Base-by-base conservation (phyloP, 2,113 vertebrate genomes). In the Martes martes region DNA sequence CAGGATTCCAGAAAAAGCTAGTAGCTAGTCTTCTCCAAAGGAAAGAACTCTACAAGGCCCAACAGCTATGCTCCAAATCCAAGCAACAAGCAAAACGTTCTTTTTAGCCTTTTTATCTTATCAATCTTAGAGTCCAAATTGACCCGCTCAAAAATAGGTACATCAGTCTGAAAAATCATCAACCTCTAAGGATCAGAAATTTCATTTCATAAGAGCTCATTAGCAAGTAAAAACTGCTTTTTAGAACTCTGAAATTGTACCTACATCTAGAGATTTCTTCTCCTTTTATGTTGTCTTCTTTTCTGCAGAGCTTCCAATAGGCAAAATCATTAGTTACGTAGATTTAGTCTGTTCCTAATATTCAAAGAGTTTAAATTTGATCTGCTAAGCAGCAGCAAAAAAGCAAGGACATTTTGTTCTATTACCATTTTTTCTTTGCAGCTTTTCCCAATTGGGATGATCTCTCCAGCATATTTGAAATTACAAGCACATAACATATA, bases 151-250 rank as follows among this genome's bases (percentile, higher is more conserved):
- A 82, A 94, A 88, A 79, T 84, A 61, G 33, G 39, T 18, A 39
- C 26, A 84, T 88, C 52, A 11, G 18, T 45, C 45, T 84, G 47
- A 79, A 97, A 92, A 91, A 45, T 71, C 31, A 74, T 33, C 39
- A 82, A 28, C 39, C 45, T 89, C n/a, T 89, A 61, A 88, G 63
- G 39, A 69, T 91, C 28, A 97, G 42, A 79, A 45, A 80, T 71
- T 76, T 89, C 47, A 89, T 94, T 95, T 96, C 36, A 26, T 92
- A 89, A 82, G 26, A 86, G 26, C 31, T 94, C 50, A 57, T 92
- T 94, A 94, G 42, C 16, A 55, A 52, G 19, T 96, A 81, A 96
- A 92, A 92, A 39, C 63, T 91, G 7, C 71, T 80, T 96, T 95
- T 96, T 88, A 96, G 85, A 91, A 94, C 67, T 88, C 18, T 7